Conservation (phyloP, 2,113 vertebrate genomes). For the Tachysurus fulvidraco region DNA sequence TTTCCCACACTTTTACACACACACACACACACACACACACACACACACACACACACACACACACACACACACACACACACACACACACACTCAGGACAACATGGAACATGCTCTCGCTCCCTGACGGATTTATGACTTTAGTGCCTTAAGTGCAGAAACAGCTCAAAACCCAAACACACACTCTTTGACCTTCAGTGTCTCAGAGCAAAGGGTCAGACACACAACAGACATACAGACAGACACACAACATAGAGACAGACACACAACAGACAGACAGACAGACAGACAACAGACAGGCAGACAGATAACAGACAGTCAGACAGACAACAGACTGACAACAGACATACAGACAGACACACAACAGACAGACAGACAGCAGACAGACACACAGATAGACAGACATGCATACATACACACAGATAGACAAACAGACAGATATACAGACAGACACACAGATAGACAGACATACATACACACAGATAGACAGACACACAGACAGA, state of each 20-base stretch:
- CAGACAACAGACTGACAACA: too few relatives aligned
- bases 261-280: too few relatives aligned
- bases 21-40: not conserved
- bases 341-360: slow-evolving; percentile 58
- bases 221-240: too few relatives aligned
- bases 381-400: slow-evolving; percentile 59
- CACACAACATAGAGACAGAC: too few relatives aligned
- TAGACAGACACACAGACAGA: slow-evolving; percentile 62
- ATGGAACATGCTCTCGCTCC: not conserved
- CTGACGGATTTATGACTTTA: slow-evolving; percentile 64
- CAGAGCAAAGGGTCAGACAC: slow-evolving; percentile 64
- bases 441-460: too few relatives aligned
- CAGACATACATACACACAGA: too few relatives aligned
- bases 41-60: not conserved
- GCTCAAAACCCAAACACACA: slow-evolving; percentile 60
- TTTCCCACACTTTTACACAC: slow-evolving; percentile 53
- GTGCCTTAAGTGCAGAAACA: not conserved
- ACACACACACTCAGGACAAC: not conserved
- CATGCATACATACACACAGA: too few relatives aligned
- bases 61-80: not conserved
- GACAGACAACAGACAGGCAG: slow-evolving; percentile 10
- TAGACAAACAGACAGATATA: slow-evolving; percentile 59
- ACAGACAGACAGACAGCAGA: too few relatives aligned
- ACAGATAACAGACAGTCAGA: slow-evolving; percentile 62
- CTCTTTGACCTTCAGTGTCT: slow-evolving; percentile 62